These are phyloP conservation scores for Sinocyclocheilus anophthalmus DNA, from an alignment of 2,113 vertebrate species.

Conservation along the genomic window DNA sequence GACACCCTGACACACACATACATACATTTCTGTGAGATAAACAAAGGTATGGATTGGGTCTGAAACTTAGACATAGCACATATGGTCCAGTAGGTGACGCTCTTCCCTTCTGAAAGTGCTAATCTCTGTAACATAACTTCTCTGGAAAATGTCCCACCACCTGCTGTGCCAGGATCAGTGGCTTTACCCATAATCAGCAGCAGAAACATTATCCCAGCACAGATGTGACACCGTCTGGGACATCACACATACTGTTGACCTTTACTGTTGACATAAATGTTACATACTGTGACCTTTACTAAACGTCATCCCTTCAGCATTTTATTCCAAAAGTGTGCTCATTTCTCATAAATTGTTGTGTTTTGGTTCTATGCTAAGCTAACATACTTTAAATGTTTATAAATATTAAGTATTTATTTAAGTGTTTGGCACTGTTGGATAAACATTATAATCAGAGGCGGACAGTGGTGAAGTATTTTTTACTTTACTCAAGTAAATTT, in stretches of 20 bases:
- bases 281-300: not conserved
- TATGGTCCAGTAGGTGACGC: slow-evolving; percentile 48
- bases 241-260: too few species aligned
- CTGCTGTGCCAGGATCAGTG: not conserved
- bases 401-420: too few species aligned
- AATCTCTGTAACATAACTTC: not conserved
- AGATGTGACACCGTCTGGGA: not conserved
- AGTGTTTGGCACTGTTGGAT: too few species aligned
- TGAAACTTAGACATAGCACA: not conserved
- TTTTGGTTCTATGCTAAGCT: too few species aligned
- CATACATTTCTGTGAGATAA: not conserved
- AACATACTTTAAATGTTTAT: too few species aligned
- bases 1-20: not conserved
- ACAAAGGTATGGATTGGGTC: not conserved
- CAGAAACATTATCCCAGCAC: not conserved
- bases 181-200: not conserved
- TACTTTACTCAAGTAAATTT: too few species aligned
- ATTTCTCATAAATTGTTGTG: not conserved
- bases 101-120: slow-evolving; percentile 34
- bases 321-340: not conserved
- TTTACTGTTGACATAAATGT: too few species aligned
- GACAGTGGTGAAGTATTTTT: too few species aligned
- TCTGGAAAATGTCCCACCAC: slow-evolving; percentile 1
- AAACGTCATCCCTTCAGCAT: rapidly evolving
- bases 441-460: too few species aligned